These are phyloP conservation scores for Pyrrhia umbra DNA, from an alignment of 2,888 invertebrate species.

Conservation along the genomic window DNA sequence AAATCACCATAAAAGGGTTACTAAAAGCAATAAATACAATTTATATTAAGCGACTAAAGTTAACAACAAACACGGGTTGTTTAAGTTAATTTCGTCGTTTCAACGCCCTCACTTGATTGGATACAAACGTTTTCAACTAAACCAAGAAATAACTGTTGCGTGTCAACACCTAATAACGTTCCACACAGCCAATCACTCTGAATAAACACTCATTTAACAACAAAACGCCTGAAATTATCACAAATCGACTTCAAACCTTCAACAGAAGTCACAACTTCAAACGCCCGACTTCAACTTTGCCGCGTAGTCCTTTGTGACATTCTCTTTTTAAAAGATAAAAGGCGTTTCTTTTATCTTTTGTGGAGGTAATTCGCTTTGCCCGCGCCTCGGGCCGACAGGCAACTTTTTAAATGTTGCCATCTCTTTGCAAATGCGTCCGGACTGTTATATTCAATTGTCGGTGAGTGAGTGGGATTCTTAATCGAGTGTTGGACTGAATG, in stretches of 20 bases:
- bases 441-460: conserved; percentile 56
- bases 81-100: not conserved
- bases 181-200: not conserved
- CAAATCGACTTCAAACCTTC: conserved; percentile 16
- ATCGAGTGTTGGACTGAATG: conserved; percentile 32
- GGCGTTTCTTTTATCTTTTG: conserved; percentile 53
- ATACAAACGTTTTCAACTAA: conserved; percentile 9
- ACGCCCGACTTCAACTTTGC: conserved; percentile 26
- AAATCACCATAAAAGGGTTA: not conserved
- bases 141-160: conserved; percentile 19
- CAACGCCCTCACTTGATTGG: not conserved
- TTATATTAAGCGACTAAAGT: not conserved
- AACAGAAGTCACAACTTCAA: conserved; percentile 24
- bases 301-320: conserved; percentile 45
- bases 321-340: conserved; percentile 59
- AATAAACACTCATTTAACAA: conserved; percentile 5
- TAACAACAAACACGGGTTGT: not conserved
- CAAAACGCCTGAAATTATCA: conserved; percentile 8
- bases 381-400: conserved; percentile 29
- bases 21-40: not conserved
- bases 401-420: conserved; percentile 53
- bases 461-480: conserved; percentile 32
- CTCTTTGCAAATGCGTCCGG: conserved; percentile 46
- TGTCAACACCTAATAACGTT: conserved; percentile 16
- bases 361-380: conserved; percentile 61